Evolutionary conservation across 1,140 invertebrate species (phyloP).

Genomic region (Eurosta solidaginis): DNA sequence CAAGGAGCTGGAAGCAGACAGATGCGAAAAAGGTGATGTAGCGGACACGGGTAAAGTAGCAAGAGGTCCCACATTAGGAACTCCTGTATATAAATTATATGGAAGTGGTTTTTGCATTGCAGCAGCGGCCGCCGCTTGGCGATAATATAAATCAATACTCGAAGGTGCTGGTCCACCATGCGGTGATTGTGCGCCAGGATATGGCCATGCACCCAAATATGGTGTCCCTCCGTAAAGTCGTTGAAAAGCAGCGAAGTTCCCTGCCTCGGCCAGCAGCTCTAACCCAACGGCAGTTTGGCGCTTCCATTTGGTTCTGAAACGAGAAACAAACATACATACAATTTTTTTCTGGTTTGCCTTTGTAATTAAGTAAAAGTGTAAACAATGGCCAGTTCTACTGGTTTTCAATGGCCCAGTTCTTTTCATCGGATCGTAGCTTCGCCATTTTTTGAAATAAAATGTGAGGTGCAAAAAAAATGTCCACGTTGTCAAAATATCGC

Average conservation of each 20-base stretch:
- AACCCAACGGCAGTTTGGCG: slow-evolving; percentile 96
- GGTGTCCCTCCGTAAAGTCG: slow-evolving; percentile 81
- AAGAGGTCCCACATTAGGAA: slow-evolving; percentile 48
- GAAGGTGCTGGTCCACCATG: slow-evolving; percentile 66
- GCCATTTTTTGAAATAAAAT: too few species aligned
- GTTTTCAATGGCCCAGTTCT: too few species aligned
- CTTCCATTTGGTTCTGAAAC: slow-evolving; percentile 98
- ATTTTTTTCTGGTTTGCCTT: too few species aligned
- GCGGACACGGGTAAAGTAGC: slow-evolving; percentile 40
- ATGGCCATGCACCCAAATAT: slow-evolving; percentile 68
- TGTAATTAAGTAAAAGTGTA: too few species aligned
- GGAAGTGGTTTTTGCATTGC: slow-evolving; percentile 84
- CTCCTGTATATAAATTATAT: slow-evolving; percentile 66
- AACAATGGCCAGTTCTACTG: too few species aligned
- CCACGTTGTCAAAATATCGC: too few species aligned
- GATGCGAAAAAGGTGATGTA: slow-evolving; percentile 53
- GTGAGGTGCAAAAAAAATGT: too few species aligned
- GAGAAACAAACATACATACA: background rate
- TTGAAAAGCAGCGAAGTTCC: slow-evolving; percentile 96
- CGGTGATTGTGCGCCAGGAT: slow-evolving; percentile 59
- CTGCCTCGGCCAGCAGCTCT: slow-evolving; percentile 93
- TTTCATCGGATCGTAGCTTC: too few species aligned
- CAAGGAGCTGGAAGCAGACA: slow-evolving; percentile 57
- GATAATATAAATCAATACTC: slow-evolving; percentile 78
- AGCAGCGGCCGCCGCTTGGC: slow-evolving; percentile 71